Percentiles rank a stretch among this genome's conserved stretches.
Conservation (phyloP, 2,797 vertebrate genomes). For the Silurus lanzhouensis region DNA sequence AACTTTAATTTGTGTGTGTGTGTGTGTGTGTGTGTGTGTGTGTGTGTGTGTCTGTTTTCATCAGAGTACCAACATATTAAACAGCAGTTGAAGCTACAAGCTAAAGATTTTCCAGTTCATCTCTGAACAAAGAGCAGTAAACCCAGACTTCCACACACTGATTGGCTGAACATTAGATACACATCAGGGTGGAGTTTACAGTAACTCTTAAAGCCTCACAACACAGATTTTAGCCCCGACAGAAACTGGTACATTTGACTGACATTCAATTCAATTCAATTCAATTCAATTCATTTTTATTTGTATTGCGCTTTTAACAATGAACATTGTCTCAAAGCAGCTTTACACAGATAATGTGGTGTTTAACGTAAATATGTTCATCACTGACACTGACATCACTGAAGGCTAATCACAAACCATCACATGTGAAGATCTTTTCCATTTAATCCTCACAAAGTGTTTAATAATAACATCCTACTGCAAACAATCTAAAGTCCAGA, state of each 20-base stretch:
- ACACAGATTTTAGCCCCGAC: background rate
- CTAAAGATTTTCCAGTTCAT: background rate
- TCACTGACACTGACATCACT: background rate
- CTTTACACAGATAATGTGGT: too few species aligned
- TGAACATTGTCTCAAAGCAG: too few species aligned
- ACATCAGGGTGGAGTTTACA: background rate
- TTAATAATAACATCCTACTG: background rate
- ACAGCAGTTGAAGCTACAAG: background rate
- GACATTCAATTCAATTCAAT: too few species aligned
- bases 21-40: background rate
- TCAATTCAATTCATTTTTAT: too few species aligned
- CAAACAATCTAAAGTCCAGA: too few species aligned
- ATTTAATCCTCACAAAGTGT: background rate
- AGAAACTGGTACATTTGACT: background rate
- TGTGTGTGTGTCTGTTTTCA: background rate
- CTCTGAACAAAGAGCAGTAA: background rate
- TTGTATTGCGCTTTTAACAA: too few species aligned
- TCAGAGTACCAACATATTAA: background rate
- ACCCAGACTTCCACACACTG: background rate
- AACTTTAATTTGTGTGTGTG: background rate
- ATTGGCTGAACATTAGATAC: background rate
- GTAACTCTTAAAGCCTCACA: background rate
- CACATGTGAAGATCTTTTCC: background rate
- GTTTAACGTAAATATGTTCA: too few species aligned
- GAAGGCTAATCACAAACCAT: background rate